Evolutionary conservation across 1,140 invertebrate species (phyloP).

Genomic region (Solenopsis fugax): DNA sequence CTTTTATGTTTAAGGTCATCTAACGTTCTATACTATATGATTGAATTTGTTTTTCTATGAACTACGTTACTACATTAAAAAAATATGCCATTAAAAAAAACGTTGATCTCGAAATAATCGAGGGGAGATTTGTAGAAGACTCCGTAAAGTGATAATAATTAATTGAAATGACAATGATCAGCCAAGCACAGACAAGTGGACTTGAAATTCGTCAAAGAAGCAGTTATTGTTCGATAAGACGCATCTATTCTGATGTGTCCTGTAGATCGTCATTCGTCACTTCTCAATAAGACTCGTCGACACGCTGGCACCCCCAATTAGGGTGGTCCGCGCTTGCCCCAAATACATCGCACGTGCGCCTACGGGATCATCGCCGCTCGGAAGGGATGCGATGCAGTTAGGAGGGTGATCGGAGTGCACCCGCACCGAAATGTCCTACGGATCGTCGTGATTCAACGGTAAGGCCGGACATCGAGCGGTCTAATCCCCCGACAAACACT

Average conservation of each 20-base stretch:
- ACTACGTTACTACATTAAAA: too few relatives aligned
- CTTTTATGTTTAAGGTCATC: too few relatives aligned
- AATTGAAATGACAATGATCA: too few relatives aligned
- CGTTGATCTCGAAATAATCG: too few relatives aligned
- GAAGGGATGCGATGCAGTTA: conserved; percentile 14
- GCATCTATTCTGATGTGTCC: too few relatives aligned
- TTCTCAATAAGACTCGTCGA: conserved; percentile 1
- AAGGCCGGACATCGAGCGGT: conserved; percentile 71
- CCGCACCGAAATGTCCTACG: conserved; percentile 55
- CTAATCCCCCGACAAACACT: conserved; percentile 82
- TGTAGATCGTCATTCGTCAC: background rate
- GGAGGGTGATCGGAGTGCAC: conserved; percentile 46
- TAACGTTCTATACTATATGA: too few relatives aligned
- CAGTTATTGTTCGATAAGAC: too few relatives aligned
- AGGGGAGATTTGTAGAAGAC: too few relatives aligned
- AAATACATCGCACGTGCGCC: conserved; percentile 54
- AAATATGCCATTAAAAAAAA: too few relatives aligned
- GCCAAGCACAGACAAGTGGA: background rate
- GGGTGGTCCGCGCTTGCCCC: background rate
- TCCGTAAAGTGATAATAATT: too few relatives aligned
- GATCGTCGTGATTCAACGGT: conserved; percentile 59
- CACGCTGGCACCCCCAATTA: conserved; percentile 45
- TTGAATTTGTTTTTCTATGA: too few relatives aligned
- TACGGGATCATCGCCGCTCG: conserved; percentile 30
- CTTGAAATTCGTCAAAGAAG: background rate